Evolutionary conservation across 1,140 invertebrate genomes (phyloP).

Genomic region (Acromyrmex heyeri): DNA sequence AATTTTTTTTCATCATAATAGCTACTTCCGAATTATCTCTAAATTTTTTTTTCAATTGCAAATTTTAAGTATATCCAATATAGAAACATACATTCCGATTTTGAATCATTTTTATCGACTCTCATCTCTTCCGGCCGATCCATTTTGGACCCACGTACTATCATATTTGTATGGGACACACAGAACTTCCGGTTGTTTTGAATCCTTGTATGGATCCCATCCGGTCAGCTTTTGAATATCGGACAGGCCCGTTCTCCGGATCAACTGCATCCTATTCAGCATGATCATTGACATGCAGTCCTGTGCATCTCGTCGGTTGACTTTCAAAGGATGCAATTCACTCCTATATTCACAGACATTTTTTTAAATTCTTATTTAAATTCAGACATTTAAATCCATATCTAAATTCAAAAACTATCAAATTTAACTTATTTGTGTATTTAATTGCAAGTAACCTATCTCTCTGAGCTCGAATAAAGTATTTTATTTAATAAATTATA

Average conservation of each 20-base stretch:
- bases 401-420: neutral
- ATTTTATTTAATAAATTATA: slow-evolving; percentile 10
- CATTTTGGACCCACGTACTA: slow-evolving; percentile 13
- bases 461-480: neutral
- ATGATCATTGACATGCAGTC: slow-evolving; percentile 54
- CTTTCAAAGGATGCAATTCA: slow-evolving; percentile 24
- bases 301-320: slow-evolving; percentile 1
- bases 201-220: slow-evolving; percentile 66
- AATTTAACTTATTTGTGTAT: neutral
- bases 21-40: neutral
- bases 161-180: slow-evolving; percentile 42
- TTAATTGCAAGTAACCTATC: neutral
- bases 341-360: neutral
- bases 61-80: neutral
- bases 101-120: neutral
- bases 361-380: slow-evolving; percentile 13
- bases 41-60: neutral
- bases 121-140: slow-evolving; percentile 48
- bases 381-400: neutral
- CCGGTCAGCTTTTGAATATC: slow-evolving; percentile 68
- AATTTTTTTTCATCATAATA: neutral
- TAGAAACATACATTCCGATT: neutral
- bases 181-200: slow-evolving; percentile 65
- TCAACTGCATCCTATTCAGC: slow-evolving; percentile 66
- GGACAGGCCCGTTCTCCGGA: slow-evolving; percentile 54